Evolutionary conservation across 2,797 vertebrate species (phyloP), one percentile per base, ranked within the genome.

Genomic region (Sylvilagus floridanus): DNA sequence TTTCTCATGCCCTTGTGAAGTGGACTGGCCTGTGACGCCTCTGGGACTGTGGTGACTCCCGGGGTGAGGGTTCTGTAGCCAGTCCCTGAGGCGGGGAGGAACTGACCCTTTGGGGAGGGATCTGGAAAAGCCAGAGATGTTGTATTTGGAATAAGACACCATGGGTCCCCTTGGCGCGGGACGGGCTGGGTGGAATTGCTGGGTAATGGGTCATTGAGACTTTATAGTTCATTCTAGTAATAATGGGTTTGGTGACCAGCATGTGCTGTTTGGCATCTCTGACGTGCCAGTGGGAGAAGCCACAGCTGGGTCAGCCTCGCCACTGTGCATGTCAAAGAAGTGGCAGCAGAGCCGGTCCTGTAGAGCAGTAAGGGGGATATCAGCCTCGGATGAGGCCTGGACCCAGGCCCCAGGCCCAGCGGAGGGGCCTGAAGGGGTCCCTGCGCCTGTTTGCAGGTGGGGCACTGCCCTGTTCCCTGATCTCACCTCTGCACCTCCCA

Each of bases 391-490:
- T 26, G 9, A 14, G 54, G 19, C 19, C 54, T 57, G 54, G 54
- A 57, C 54, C 54, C 42, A 42, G 7, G 42, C 42, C 42, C 42
- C 6, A 47, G 42, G 42, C 42, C 42, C 42, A 47, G 42, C 42
- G 16, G n/a, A 79, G 76, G 24, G n/a, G 11, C 24, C 78, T 5
- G 26, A 35, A 35, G 35, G 28, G 2, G 1, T 71, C 26, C 76
- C 47, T 0, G 2, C 62, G 8, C 9, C 62, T 52, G 6, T 79
- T 79, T 85, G 57, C 9, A 32, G 19, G 62, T 47, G 2, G 8
- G 63, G 0, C 60, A 19, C 42, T 92, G 79, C 35, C 19, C 42
- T 75, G 26, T 1, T 42, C 4, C 0, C 0, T 63, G 7, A n/a
- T 90, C 76, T 87, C 5, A 1, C 37, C 79, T 93, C 16, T 11